A percentile compares a stretch with the other conserved stretches of the same genome.
Conservation (phyloP, 2,113 vertebrate genomes). For the Mungos mungo region DNA sequence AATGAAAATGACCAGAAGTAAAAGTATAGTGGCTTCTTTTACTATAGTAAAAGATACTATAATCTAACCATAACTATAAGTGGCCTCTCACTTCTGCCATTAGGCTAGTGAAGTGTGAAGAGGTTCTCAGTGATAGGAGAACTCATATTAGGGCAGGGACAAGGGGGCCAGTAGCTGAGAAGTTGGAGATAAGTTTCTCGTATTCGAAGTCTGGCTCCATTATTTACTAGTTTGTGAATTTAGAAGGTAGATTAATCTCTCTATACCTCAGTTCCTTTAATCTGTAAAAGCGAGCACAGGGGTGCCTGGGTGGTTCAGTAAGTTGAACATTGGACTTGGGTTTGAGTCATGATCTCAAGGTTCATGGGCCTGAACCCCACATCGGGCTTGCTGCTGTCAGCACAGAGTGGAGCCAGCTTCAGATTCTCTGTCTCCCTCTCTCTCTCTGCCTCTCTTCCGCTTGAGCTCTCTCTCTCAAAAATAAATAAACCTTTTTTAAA, state of each 20-base stretch:
- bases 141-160: background rate
- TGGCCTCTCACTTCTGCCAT: background rate
- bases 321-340: too few relatives aligned
- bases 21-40: background rate
- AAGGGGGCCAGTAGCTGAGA: background rate
- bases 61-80: background rate
- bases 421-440: too few relatives aligned
- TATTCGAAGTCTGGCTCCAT: background rate
- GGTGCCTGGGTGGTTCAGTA: too few relatives aligned
- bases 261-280: background rate
- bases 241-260: background rate
- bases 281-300: background rate
- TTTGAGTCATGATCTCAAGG: too few relatives aligned
- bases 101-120: background rate
- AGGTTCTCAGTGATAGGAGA: background rate
- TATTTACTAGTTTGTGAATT: background rate
- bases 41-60: background rate
- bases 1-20: background rate
- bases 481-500: too few relatives aligned
- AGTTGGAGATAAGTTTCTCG: background rate
- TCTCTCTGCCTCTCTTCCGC: too few relatives aligned
- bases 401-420: too few relatives aligned
- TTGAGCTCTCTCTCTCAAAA: too few relatives aligned
- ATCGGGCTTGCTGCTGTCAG: too few relatives aligned
- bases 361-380: too few relatives aligned